Percentiles rank a stretch among this genome's conserved stretches.
These are phyloP conservation scores for zebrafish (Danio rerio) DNA, from an alignment of 2,113 vertebrate genomes.

Conservation along the genomic window GRCz12tu NC_133188.1:29116001-29116500, in stretches of 20 bases:
- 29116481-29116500: slow-evolving; percentile 47
- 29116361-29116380: slow-evolving; percentile 26
- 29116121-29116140: slow-evolving; percentile 54
- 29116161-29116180: slow-evolving; percentile 18
- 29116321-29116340: slow-evolving; percentile 14
- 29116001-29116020: slow-evolving; percentile 78
- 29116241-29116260: slow-evolving; percentile 34
- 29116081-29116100: slow-evolving; percentile 57
- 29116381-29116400: slow-evolving; percentile 49
- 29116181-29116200: slow-evolving; percentile 7
- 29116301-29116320: slow-evolving; percentile 11
- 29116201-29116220: slow-evolving; percentile 46
- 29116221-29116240: slow-evolving; percentile 44
- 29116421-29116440: slow-evolving; percentile 53
- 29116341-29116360: slow-evolving; percentile 38
- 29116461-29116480: slow-evolving; percentile 54
- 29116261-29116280: slow-evolving; percentile 46
- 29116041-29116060: slow-evolving; percentile 78
- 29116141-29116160: slow-evolving; percentile 18
- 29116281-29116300: slow-evolving; percentile 41
- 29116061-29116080: slow-evolving; percentile 71
- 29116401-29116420: slow-evolving; percentile 61
- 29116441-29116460: slow-evolving; percentile 43
- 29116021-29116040: slow-evolving; percentile 78
- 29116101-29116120: slow-evolving; percentile 63